Evolutionary conservation across 1,140 invertebrate genomes (phyloP).

Genomic region (Nasonia giraulti): DNA sequence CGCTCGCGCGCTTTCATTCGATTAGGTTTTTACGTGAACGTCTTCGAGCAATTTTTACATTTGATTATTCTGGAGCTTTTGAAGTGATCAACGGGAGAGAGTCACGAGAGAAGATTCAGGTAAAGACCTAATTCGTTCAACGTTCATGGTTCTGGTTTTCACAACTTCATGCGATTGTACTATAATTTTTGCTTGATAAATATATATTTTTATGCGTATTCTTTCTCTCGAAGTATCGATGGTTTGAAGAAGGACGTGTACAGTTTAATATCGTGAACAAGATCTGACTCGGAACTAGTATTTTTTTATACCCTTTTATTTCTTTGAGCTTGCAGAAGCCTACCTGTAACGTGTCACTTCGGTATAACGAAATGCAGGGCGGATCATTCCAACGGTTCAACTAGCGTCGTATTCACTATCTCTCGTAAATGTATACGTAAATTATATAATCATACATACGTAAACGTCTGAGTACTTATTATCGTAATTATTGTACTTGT

Average conservation of each 20-base stretch:
- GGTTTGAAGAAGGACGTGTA: conserved; percentile 27
- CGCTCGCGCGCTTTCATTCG: background rate
- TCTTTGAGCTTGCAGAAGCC: background rate
- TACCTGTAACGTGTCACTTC: conserved; percentile 31
- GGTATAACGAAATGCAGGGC: conserved; percentile 17
- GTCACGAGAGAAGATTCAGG: background rate
- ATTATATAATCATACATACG: conserved; percentile 3
- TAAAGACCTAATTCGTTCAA: background rate
- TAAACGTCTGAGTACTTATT: conserved; percentile 31
- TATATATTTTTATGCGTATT: background rate
- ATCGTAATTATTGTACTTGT: conserved; percentile 48
- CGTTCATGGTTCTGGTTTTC: background rate
- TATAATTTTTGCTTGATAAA: conserved; percentile 32
- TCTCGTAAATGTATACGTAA: background rate
- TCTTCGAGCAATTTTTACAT: background rate
- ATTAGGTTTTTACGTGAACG: conserved; percentile 21
- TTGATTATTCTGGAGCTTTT: background rate
- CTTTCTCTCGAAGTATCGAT: background rate
- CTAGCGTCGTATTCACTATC: conserved; percentile 8
- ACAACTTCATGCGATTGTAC: conserved; percentile 21
- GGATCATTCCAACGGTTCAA: conserved; percentile 7
- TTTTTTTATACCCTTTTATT: background rate
- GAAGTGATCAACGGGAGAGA: background rate
- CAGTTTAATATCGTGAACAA: conserved; percentile 22
- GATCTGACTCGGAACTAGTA: conserved; percentile 16